Evolutionary conservation across 1,140 invertebrate species (phyloP).

Genomic region (Hermatobates lingyangjiaoensis): DNA sequence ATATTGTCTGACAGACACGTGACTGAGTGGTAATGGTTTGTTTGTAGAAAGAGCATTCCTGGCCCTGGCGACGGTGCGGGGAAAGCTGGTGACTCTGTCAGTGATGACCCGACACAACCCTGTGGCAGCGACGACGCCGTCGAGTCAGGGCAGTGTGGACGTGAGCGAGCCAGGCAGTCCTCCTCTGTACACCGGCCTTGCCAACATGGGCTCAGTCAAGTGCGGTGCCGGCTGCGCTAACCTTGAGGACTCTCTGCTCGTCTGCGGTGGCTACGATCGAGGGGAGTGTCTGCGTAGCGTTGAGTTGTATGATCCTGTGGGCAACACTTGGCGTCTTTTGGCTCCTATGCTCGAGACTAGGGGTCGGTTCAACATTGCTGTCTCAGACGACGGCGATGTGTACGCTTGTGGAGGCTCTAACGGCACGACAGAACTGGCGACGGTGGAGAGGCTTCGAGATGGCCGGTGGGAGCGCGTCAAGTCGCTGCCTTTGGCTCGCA

Average conservation of each 20-base stretch:
- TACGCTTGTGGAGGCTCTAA: slow-evolving; percentile 65
- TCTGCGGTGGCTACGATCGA: slow-evolving; percentile 71
- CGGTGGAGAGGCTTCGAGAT: slow-evolving; percentile 43
- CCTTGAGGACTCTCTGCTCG: slow-evolving; percentile 43
- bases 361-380: slow-evolving; percentile 24
- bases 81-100: slow-evolving; percentile 39
- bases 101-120: slow-evolving; percentile 36
- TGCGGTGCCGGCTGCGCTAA: slow-evolving; percentile 56
- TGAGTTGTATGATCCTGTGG: slow-evolving; percentile 35
- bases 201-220: slow-evolving; percentile 44
- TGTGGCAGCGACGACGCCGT: slow-evolving; percentile 26
- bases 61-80: slow-evolving; percentile 42
- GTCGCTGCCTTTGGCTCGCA: slow-evolving; percentile 39
- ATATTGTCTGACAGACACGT: no score
- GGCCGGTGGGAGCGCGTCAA: slow-evolving; percentile 43
- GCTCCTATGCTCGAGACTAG: slow-evolving; percentile 34
- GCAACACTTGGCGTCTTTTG: slow-evolving; percentile 32
- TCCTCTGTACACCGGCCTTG: slow-evolving; percentile 38
- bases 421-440: slow-evolving; percentile 48
- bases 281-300: slow-evolving; percentile 58
- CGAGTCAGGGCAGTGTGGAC: slow-evolving; percentile 3
- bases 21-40: no score
- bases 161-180: slow-evolving; percentile 18
- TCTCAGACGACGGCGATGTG: slow-evolving; percentile 36
- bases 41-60: slow-evolving; percentile 39